Conservation (phyloP, 2,113 vertebrate genomes). For the Pelodiscus sinensis region DNA sequence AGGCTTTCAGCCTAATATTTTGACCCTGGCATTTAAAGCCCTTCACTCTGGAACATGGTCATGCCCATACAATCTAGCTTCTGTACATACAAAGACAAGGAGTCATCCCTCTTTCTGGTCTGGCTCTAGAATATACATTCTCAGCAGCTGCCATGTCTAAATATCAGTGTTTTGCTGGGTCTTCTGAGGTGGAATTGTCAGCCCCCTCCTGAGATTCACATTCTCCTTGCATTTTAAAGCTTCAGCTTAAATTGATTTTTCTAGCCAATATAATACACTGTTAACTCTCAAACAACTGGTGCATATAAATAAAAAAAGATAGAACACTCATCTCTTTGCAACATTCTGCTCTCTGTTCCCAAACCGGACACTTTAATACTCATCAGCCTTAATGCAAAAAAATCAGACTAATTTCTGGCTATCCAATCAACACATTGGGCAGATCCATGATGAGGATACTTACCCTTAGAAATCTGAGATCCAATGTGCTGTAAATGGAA, state of each 20-base stretch:
- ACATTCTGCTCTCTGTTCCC: neutral
- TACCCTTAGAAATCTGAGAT: neutral
- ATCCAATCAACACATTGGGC: neutral
- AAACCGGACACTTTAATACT: neutral
- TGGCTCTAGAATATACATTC: neutral
- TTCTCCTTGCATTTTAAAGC: neutral
- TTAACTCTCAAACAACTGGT: neutral
- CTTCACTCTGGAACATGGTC: neutral
- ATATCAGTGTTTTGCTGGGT: neutral
- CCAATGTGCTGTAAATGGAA: neutral
- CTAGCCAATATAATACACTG: neutral
- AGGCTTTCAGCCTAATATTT: neutral
- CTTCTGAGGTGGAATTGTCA: neutral
- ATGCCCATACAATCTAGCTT: neutral
- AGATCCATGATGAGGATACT: rapidly evolving
- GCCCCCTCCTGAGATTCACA: neutral
- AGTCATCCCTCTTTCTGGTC: neutral
- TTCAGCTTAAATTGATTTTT: slow-evolving; percentile 13
- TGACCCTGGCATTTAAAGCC: neutral
- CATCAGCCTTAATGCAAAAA: neutral
- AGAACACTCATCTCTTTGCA: neutral
- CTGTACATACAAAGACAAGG: neutral
- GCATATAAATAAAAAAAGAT: neutral
- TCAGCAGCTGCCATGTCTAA: neutral
- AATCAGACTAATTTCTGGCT: neutral